These are phyloP conservation scores for Hemicentrotus pulcherrimus DNA, from an alignment of 35 echinoderm and acorn worm genomes.

Conservation along the genomic window DNA sequence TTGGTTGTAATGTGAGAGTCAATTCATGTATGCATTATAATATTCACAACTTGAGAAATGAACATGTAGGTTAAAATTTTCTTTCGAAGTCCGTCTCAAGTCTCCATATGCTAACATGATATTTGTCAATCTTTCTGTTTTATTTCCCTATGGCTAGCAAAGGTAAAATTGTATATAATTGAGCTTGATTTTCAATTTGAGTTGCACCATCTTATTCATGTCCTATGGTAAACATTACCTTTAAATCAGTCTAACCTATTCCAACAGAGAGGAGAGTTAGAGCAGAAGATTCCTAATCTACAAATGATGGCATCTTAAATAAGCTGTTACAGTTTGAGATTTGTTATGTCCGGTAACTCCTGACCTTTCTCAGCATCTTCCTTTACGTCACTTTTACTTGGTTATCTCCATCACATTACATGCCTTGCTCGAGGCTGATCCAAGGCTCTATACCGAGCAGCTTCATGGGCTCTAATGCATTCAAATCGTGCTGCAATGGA, in stretches of 20 bases:
- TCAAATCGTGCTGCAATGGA: too few relatives aligned
- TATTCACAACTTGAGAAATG: neutral
- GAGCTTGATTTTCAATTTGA: too few relatives aligned
- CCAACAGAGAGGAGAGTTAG: neutral
- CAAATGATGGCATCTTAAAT: conserved; percentile 3
- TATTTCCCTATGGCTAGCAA: too few relatives aligned
- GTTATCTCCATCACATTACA: neutral
- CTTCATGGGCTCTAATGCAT: too few relatives aligned
- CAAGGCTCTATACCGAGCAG: too few relatives aligned
- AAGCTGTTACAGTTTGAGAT: conserved; percentile 11
- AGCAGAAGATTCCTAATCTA: neutral
- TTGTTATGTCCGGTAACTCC: neutral
- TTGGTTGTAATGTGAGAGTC: too few relatives aligned
- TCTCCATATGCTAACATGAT: neutral
- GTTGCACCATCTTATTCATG: too few relatives aligned
- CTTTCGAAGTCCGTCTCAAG: neutral
- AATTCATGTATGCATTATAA: too few relatives aligned
- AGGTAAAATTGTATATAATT: too few relatives aligned
- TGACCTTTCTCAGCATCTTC: neutral
- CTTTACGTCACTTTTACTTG: neutral
- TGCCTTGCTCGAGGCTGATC: neutral
- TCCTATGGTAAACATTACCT: too few relatives aligned
- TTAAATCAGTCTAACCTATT: too few relatives aligned
- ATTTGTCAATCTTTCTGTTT: too few relatives aligned
- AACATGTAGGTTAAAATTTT: neutral